These are phyloP conservation scores for Apamea sordens DNA, from an alignment of 2,888 invertebrate species.

Conservation along the genomic window DNA sequence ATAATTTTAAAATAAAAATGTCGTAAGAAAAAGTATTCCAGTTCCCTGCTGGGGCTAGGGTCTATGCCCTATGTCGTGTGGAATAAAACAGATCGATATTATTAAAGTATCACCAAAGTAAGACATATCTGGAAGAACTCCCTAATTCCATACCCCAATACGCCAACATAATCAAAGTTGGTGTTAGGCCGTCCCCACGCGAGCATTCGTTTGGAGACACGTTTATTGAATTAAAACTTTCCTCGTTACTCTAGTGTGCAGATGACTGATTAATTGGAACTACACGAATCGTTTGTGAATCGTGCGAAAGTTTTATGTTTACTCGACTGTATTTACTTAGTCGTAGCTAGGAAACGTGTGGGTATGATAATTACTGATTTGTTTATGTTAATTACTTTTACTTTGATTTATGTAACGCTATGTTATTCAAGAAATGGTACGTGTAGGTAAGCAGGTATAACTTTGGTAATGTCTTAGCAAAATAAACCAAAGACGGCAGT, in stretches of 20 bases:
- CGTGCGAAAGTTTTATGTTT: slow-evolving; percentile 41
- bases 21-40: not conserved
- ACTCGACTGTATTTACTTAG: slow-evolving; percentile 27
- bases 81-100: not conserved
- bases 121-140: slow-evolving; percentile 20
- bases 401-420: slow-evolving; percentile 5
- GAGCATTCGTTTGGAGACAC: slow-evolving; percentile 46
- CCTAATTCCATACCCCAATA: slow-evolving; percentile 34
- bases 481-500: not conserved
- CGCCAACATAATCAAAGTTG: slow-evolving; percentile 52
- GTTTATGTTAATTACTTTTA: slow-evolving; percentile 20
- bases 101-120: slow-evolving; percentile 20
- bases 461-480: not conserved
- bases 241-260: slow-evolving; percentile 63
- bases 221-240: slow-evolving; percentile 71
- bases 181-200: slow-evolving; percentile 35
- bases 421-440: not conserved
- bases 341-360: slow-evolving; percentile 31
- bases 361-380: slow-evolving; percentile 41
- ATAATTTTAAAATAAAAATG: not conserved
- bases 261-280: slow-evolving; percentile 62
- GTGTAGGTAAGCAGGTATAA: not conserved
- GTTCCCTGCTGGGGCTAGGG: too few species aligned
- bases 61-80: not conserved
- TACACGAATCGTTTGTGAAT: slow-evolving; percentile 53